These are phyloP conservation scores for Orchestia grillus DNA, from an alignment of 1,140 invertebrate species.

Conservation along the genomic window DNA sequence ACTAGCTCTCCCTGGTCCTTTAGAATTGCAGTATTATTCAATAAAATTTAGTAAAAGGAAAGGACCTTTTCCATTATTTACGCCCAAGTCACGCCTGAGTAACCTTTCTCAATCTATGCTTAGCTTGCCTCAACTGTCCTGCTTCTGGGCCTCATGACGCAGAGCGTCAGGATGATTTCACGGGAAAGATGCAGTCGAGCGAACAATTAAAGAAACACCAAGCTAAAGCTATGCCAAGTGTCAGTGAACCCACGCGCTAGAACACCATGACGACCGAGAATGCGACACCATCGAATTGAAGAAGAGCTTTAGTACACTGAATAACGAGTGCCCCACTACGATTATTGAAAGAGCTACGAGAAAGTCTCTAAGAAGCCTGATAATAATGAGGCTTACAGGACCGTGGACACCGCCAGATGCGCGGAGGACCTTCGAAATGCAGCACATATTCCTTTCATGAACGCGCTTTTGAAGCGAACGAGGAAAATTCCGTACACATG, in stretches of 20 bases:
- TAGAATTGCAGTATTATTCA: background rate
- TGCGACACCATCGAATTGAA: background rate
- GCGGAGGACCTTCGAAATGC: too few relatives aligned
- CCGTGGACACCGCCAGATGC: background rate
- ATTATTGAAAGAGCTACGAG: background rate
- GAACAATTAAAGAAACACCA: background rate
- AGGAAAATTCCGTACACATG: too few relatives aligned
- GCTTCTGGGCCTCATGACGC: background rate
- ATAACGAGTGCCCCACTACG: background rate
- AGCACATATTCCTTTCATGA: too few relatives aligned
- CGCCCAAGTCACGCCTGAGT: background rate
- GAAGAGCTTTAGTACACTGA: background rate
- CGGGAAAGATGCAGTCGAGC: background rate
- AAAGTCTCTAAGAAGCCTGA: background rate
- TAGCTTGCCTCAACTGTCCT: background rate
- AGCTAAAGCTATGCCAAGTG: background rate
- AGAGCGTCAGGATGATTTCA: background rate
- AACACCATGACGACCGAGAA: background rate
- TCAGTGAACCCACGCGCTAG: background rate
- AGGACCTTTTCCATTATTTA: background rate
- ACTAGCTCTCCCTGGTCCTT: too few relatives aligned
- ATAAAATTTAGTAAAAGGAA: background rate
- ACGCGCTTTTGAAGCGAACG: too few relatives aligned
- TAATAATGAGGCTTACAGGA: background rate
- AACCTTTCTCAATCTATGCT: background rate